These are phyloP conservation scores for Echeneis naucrates DNA, from an alignment of 2,797 vertebrate species.

Conservation along the genomic window DNA sequence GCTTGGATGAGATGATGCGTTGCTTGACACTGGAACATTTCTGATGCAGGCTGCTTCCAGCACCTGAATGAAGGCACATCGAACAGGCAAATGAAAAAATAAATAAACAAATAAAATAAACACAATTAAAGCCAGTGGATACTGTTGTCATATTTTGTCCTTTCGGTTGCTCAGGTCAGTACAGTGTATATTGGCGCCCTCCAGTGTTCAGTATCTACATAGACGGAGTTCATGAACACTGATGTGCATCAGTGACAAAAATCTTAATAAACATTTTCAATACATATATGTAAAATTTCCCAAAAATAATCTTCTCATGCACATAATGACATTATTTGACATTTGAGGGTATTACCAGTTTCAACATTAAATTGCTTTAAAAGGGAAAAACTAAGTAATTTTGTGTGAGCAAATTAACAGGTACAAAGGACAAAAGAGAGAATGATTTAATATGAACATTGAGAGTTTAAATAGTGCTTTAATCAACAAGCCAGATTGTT, in stretches of 20 bases:
- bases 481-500: constrained; percentile 57
- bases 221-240: constrained; percentile 26
- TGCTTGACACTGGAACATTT: constrained; percentile 99
- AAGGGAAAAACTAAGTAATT: constrained; percentile 17
- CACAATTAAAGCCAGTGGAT: neutral
- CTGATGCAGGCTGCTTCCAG: constrained; percentile 98
- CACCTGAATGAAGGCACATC: constrained; percentile 84
- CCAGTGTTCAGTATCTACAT: constrained; percentile 68
- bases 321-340: too few relatives aligned
- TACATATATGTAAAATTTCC: neutral
- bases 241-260: neutral
- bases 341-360: neutral
- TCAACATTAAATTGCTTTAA: constrained; percentile 5
- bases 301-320: too few relatives aligned
- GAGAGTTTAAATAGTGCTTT: constrained; percentile 37
- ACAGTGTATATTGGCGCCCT: constrained; percentile 61
- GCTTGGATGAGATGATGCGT: constrained; percentile 99
- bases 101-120: constrained; percentile 33
- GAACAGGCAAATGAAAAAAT: too few relatives aligned
- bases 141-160: neutral
- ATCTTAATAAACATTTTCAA: too few relatives aligned
- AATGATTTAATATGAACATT: constrained; percentile 17
- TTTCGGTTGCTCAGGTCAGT: constrained; percentile 13
- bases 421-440: constrained; percentile 8
- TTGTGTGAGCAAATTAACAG: constrained; percentile 45